phyloP scores from a whole-genome alignment of 1,140 invertebrate genomes.

The Drosophila subobscura region DNA sequence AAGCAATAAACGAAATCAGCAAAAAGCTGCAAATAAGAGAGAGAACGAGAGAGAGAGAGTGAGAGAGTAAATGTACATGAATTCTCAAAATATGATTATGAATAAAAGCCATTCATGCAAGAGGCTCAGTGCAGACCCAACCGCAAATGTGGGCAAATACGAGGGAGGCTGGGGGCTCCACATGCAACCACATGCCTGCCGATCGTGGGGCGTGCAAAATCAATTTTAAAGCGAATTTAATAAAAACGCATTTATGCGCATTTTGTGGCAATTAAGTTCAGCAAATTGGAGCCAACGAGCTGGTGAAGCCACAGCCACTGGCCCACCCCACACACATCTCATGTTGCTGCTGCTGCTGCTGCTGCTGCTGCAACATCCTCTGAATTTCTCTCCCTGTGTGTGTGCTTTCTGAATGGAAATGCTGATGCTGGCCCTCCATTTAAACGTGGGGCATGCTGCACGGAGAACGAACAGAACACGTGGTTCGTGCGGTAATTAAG shows the following conservation, averaged over 20 bases:
- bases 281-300: constrained; percentile 34
- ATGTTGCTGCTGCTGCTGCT: not conserved
- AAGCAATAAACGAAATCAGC: constrained; percentile 30
- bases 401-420: too few species aligned
- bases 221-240: constrained; percentile 78
- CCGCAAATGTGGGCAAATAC: constrained; percentile 58
- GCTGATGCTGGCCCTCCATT: too few species aligned
- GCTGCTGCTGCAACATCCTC: constrained; percentile 4
- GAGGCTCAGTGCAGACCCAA: constrained; percentile 36
- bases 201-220: constrained; percentile 58
- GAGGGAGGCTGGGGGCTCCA: constrained; percentile 12
- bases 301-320: constrained; percentile 6
- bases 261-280: constrained; percentile 73
- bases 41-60: constrained; percentile 11
- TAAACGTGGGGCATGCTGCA: not conserved
- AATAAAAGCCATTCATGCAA: constrained; percentile 76
- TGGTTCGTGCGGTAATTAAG: constrained; percentile 57
- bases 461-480: not conserved
- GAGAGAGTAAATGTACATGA: constrained; percentile 40
- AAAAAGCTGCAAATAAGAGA: constrained; percentile 12
- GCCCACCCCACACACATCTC: not conserved
- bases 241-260: constrained; percentile 71
- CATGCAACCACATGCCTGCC: constrained; percentile 64
- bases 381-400: not conserved
- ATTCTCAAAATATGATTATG: constrained; percentile 64